A percentile compares a stretch with the other conserved stretches of the same genome.
These are phyloP conservation scores for Lacerta viridis DNA, from an alignment of 2,797 vertebrate species.

Conservation along the genomic window DNA sequence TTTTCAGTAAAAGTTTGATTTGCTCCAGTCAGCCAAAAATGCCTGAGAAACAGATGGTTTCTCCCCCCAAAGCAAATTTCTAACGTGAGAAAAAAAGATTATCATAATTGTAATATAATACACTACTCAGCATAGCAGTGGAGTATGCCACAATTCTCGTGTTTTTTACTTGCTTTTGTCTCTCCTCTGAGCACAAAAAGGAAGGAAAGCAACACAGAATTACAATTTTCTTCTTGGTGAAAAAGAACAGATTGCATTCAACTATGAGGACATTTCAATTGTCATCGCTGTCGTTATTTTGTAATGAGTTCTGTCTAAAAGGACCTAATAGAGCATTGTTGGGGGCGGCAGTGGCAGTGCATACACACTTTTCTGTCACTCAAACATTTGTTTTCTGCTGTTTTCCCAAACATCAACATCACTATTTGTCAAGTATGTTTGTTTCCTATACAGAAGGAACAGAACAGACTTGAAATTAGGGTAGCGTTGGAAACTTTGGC, in stretches of 20 bases:
- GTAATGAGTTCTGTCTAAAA: conserved; percentile 34
- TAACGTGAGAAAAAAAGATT: conserved; percentile 13
- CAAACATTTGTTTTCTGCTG: conserved; percentile 25
- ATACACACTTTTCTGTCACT: neutral
- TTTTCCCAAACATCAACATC: conserved; percentile 14
- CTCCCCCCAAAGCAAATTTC: conserved; percentile 8
- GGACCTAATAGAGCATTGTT: conserved; percentile 35
- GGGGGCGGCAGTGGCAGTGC: neutral
- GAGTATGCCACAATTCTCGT: neutral
- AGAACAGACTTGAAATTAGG: neutral
- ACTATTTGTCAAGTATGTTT: neutral
- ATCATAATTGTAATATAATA: conserved; percentile 1
- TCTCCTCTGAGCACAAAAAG: conserved; percentile 3
- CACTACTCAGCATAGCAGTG: neutral
- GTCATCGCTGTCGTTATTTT: conserved; percentile 23
- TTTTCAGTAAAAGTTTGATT: conserved; percentile 47
- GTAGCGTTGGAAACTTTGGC: conserved; percentile 1
- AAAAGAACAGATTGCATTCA: conserved; percentile 38
- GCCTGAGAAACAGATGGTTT: conserved; percentile 35
- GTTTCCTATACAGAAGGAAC: neutral
- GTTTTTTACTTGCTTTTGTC: conserved; percentile 20
- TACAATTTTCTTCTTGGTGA: neutral
- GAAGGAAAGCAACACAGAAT: conserved; percentile 25
- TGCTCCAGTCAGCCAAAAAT: conserved; percentile 21
- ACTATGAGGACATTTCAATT: conserved; percentile 37